These are phyloP conservation scores for Disparrhopalites patrizii DNA, from an alignment of 2,888 invertebrate species.

Conservation along the genomic window DNA sequence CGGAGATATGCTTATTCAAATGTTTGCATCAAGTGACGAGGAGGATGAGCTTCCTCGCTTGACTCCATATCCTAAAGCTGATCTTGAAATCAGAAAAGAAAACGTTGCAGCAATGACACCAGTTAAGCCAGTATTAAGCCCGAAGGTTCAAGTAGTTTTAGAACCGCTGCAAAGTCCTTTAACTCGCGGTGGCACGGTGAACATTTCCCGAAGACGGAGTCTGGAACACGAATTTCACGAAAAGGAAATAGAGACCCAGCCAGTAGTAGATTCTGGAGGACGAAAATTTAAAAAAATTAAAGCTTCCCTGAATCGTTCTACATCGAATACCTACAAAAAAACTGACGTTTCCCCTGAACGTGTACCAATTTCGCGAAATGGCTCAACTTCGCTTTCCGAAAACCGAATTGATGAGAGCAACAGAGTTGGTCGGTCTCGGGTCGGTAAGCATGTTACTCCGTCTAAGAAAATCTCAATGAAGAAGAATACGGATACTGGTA, in stretches of 20 bases:
- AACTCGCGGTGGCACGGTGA: background rate
- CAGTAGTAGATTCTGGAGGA: background rate
- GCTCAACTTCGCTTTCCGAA: too few species aligned
- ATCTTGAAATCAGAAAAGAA: background rate
- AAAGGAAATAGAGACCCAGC: background rate
- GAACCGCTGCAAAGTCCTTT: background rate
- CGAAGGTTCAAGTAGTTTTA: background rate
- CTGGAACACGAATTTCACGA: background rate
- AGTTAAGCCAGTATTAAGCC: background rate
- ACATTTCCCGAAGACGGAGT: background rate
- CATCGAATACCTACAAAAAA: too few species aligned
- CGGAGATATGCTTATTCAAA: background rate
- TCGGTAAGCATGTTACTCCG: too few species aligned
- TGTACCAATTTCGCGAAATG: too few species aligned
- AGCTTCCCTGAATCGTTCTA: too few species aligned
- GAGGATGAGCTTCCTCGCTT: background rate
- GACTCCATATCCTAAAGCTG: background rate
- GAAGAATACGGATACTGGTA: too few species aligned
- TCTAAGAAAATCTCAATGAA: too few species aligned
- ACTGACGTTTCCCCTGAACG: too few species aligned
- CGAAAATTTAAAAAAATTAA: conserved; percentile 1
- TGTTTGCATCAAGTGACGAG: background rate
- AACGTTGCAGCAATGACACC: background rate
- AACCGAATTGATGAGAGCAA: too few species aligned
- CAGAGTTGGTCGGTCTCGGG: too few species aligned